A percentile compares a stretch with the other conserved stretches of the same genome.
Evolutionary conservation across 2,113 vertebrate genomes (phyloP).

Genomic region (Damaliscus lunatus): DNA sequence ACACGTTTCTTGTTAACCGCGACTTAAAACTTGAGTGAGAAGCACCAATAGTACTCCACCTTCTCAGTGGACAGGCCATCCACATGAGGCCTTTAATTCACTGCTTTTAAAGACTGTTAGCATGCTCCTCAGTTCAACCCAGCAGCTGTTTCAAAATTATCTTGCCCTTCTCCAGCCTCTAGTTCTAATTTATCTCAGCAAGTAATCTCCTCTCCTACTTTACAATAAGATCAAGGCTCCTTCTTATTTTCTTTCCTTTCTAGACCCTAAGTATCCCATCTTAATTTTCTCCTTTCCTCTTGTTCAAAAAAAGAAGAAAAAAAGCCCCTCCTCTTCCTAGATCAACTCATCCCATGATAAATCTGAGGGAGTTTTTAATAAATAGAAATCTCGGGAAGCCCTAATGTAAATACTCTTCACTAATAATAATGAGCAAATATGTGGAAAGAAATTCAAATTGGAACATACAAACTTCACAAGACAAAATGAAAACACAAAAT

Average conservation of each 20-base stretch:
- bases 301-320: neutral
- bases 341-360: neutral
- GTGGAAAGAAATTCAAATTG: conserved; percentile 1
- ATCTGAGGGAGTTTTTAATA: neutral
- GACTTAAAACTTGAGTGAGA: neutral
- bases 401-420: neutral
- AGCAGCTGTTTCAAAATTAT: neutral
- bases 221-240: neutral
- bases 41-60: neutral
- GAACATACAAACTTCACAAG: neutral
- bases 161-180: neutral
- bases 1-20: neutral
- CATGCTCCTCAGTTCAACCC: neutral
- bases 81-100: neutral
- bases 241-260: neutral
- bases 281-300: neutral
- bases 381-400: neutral
- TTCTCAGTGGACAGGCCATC: neutral
- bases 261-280: neutral
- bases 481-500: neutral
- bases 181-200: neutral
- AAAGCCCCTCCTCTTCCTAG: neutral
- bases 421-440: neutral
- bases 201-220: neutral
- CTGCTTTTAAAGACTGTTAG: neutral